phyloP scores from a whole-genome alignment of 1,140 invertebrate species.

The Cecropterus lyciades region DNA sequence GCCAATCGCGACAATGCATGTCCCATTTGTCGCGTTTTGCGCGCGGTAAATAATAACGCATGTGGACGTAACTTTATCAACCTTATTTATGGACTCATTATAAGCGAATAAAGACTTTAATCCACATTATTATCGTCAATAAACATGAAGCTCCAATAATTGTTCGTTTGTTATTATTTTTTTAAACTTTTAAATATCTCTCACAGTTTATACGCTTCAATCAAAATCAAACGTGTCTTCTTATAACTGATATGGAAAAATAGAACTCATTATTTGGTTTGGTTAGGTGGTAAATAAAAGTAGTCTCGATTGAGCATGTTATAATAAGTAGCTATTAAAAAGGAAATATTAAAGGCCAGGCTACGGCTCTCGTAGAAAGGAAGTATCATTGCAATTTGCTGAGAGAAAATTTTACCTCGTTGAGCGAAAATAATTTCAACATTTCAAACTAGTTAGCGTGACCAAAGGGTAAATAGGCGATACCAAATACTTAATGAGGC shows the following conservation, averaged over 20 bases:
- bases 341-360: too few relatives aligned
- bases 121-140: slow-evolving; percentile 9
- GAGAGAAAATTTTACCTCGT: too few relatives aligned
- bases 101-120: slow-evolving; percentile 35
- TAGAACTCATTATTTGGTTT: too few relatives aligned
- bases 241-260: too few relatives aligned
- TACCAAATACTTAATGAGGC: slow-evolving; percentile 55
- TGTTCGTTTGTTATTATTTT: background rate
- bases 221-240: too few relatives aligned
- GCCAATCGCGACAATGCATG: slow-evolving; percentile 68
- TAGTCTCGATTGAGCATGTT: too few relatives aligned
- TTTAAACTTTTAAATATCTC: background rate
- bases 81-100: slow-evolving; percentile 78
- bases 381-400: too few relatives aligned
- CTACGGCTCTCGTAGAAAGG: too few relatives aligned
- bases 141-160: slow-evolving; percentile 1
- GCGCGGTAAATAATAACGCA: slow-evolving; percentile 71
- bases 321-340: too few relatives aligned
- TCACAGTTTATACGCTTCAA: too few relatives aligned
- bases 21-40: slow-evolving; percentile 67
- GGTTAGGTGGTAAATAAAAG: too few relatives aligned
- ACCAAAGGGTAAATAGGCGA: slow-evolving; percentile 11
- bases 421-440: background rate
- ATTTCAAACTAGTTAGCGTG: slow-evolving; percentile 11
- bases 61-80: slow-evolving; percentile 67